Evolutionary conservation across 2,888 invertebrate species (phyloP), one percentile per base, ranked within the genome.

Genomic region (Eupithecia exiguata): DNA sequence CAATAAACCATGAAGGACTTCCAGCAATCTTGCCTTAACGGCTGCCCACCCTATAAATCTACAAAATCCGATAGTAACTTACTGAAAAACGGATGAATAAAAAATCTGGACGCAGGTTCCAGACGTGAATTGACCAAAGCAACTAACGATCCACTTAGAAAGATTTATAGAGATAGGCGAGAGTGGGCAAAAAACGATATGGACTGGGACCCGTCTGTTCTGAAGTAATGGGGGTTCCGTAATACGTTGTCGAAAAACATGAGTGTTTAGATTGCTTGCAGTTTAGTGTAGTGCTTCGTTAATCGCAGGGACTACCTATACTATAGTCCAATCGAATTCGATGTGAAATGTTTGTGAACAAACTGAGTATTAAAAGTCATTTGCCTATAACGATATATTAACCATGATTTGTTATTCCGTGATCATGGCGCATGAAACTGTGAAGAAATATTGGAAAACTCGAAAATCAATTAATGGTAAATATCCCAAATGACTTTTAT

Each of bases 61-160:
- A 68, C 75, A 72, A 77, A 80, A 79, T 80, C 81, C 79, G 80
- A 80, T 80, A 83, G 77, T 80, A 79, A 82, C 80, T 83, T 82
- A 83, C 80, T 81, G 79, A 82, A 85, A 85, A 84, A 86, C 83
- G 83, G 79, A 81, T 84, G 83, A 86, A 88, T 87, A 88, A 88
- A 89, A 89, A 89, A 89, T 87, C 86, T 84, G 81, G 78, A 84
- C 82, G 81, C 82, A 80, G 82, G 84, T 84, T 83, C 84, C 82
- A 85, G 87, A 88, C 87, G 85, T 82, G 88, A 87, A 90, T 89
- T 88, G 90, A 89, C 88, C 87, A 88, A 86, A 84, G 84, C 85
- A 87, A 91, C 89, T 91, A 92, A 92, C 89, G 91, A 89, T 89
- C 85, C 88, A 89, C 91, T 91, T 90, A 88, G 85, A 81, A 87